These are phyloP conservation scores for Euborellia annulipes DNA, from an alignment of 1,140 invertebrate species.

Conservation along the genomic window DNA sequence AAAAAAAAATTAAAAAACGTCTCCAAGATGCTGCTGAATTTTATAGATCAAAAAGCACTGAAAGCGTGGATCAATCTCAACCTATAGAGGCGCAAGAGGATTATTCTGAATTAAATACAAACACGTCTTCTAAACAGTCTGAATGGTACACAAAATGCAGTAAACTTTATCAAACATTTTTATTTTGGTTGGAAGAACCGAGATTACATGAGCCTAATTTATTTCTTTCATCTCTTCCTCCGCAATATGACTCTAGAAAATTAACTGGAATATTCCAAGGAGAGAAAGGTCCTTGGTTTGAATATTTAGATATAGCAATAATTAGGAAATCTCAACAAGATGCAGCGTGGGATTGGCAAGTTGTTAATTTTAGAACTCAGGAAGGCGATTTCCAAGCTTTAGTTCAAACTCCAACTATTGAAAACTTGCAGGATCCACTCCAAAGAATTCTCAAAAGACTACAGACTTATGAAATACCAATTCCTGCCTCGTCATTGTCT, in stretches of 20 bases:
- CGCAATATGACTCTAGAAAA: slow-evolving; percentile 47
- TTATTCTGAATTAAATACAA: slow-evolving; percentile 11
- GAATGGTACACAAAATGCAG: neutral
- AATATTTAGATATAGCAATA: slow-evolving; percentile 42
- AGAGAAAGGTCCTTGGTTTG: slow-evolving; percentile 43
- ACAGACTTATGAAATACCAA: slow-evolving; percentile 41
- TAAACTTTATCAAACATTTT: slow-evolving; percentile 46
- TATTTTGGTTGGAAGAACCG: slow-evolving; percentile 64
- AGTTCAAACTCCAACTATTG: slow-evolving; percentile 2
- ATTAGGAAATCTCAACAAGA: slow-evolving; percentile 34
- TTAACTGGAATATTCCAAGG: slow-evolving; percentile 34
- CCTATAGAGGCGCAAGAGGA: slow-evolving; percentile 20
- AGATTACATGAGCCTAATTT: slow-evolving; percentile 48
- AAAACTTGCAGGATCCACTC: slow-evolving; percentile 25
- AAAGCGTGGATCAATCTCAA: slow-evolving; percentile 3
- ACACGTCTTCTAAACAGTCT: no score
- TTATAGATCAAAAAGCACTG: slow-evolving; percentile 29
- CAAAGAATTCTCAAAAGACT: slow-evolving; percentile 38
- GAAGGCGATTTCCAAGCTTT: neutral
- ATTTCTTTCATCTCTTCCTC: slow-evolving; percentile 53
- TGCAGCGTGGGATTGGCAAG: slow-evolving; percentile 32
- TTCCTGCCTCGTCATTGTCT: slow-evolving; percentile 29
- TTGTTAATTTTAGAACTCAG: slow-evolving; percentile 13
- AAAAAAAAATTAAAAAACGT: slow-evolving; percentile 55
- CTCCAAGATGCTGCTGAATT: slow-evolving; percentile 45